Evolutionary conservation across 64 coral and sea anemone genomes (phyloP), one percentile per base, ranked within the genome.

Genomic region (Trachythela sp.): DNA sequence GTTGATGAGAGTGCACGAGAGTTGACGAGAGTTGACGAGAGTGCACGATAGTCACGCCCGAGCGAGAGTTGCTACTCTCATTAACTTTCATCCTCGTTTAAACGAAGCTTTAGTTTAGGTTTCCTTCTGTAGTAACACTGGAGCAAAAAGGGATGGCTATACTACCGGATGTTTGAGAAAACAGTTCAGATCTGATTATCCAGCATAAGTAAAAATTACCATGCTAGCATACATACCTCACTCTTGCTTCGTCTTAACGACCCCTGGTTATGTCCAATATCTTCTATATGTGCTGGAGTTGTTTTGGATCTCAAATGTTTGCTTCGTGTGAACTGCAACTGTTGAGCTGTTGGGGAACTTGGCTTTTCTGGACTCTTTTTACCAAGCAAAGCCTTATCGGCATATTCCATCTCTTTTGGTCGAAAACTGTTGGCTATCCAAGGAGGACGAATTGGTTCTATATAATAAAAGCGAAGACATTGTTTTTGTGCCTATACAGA

Each of bases 351-450:
- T 38, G 13, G 33, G 26, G 26, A 64, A 27, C 56, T 27, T 39
- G 8, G 33, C 1, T 80, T 80, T 80, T 80, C 75, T 10, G 33
- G 15, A n/a, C 20, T 2, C 10, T 87, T 86, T 40, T 88, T 77
- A 51, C 84, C 80, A 72, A 91, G 38, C 41, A 94, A 84, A 60
- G 70, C 89, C 54, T 94, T 94, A 40, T 86, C 83, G 8, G 92
- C 85, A 71, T 70, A 38, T 7, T 94, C 92, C 15, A 94, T 59
- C 37, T 94, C 92, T 50, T 64, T 45, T 31, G 92, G 92, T 31
- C 90, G 77, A 14, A 51, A 84, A 54, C 90, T 89, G 22, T 89
- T 48, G 54, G 87, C 85, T 13, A 94, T 45, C 92, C 92, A 94
- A 0, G 92, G 92, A 48, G 92, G 92, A 20, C 92, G 85, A 24